These are phyloP conservation scores for Platanista minor DNA, from an alignment of 2,113 vertebrate species.

Conservation along the genomic window DNA sequence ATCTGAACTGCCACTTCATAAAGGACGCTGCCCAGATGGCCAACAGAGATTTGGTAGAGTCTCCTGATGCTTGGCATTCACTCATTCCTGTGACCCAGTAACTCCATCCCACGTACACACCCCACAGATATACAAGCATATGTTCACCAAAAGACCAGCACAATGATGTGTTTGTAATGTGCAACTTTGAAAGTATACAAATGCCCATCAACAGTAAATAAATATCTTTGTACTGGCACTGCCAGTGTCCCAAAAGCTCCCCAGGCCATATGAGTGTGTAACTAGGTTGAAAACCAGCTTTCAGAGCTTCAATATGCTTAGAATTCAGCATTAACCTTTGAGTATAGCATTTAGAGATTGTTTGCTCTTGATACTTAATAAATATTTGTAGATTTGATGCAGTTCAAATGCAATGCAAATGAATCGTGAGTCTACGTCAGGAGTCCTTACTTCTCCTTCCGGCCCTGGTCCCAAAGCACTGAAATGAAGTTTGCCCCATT, in stretches of 20 bases:
- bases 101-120: neutral
- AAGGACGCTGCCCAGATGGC: neutral
- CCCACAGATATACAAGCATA: neutral
- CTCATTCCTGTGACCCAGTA: neutral
- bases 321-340: neutral
- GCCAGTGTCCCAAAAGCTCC: neutral
- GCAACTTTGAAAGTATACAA: neutral
- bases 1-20: neutral
- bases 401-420: neutral
- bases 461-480: neutral
- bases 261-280: neutral
- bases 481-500: slow-evolving; percentile 9
- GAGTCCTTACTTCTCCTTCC: neutral
- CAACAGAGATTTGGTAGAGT: neutral
- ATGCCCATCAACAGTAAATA: neutral
- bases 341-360: neutral
- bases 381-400: neutral
- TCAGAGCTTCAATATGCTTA: neutral
- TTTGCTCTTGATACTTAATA: neutral
- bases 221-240: neutral
- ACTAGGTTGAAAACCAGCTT: neutral
- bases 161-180: neutral
- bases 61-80: neutral
- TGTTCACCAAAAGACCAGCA: neutral
- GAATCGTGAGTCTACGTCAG: neutral